Percentiles rank a stretch among this genome's conserved stretches.
Evolutionary conservation across 2,113 vertebrate species (phyloP).

Genomic region (Crotalus viridis): DNA sequence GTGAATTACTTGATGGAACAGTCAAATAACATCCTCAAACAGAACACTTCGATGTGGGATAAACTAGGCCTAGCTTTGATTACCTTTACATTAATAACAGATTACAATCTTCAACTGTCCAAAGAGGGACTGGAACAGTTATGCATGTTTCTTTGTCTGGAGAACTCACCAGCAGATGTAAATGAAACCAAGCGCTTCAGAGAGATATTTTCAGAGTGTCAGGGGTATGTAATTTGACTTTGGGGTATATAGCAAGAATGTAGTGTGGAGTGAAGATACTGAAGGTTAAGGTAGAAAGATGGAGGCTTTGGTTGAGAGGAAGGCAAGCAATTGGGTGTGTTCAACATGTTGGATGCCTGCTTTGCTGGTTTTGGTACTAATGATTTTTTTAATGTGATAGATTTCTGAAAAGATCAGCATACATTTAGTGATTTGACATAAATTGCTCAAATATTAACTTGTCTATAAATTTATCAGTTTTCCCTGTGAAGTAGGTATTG

Average conservation of each 20-base stretch:
- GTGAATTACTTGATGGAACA: neutral
- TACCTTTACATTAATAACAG: rapidly evolving
- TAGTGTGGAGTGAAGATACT: neutral
- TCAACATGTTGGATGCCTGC: neutral
- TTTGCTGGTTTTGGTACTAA: neutral
- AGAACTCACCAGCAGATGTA: neutral
- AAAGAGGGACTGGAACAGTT: rapidly evolving
- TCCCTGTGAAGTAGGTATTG: neutral
- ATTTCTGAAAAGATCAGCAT: neutral
- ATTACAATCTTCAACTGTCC: rapidly evolving
- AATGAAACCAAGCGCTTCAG: neutral
- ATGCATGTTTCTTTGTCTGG: conserved; percentile 59
- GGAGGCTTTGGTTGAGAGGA: neutral
- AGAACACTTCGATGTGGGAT: neutral
- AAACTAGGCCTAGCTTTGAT: conserved; percentile 62
- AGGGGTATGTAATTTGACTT: neutral
- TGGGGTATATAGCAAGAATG: neutral
- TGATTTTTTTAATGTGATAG: neutral
- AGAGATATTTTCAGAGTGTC: rapidly evolving
- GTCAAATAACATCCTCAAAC: neutral
- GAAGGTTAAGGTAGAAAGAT: neutral
- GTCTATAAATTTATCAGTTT: neutral
- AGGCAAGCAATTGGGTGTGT: neutral
- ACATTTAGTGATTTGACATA: neutral
- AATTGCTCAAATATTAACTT: neutral